Evolutionary conservation across 2,113 vertebrate genomes (phyloP), one percentile per base, ranked within the genome.

Genomic region (Xiphias gladius): DNA sequence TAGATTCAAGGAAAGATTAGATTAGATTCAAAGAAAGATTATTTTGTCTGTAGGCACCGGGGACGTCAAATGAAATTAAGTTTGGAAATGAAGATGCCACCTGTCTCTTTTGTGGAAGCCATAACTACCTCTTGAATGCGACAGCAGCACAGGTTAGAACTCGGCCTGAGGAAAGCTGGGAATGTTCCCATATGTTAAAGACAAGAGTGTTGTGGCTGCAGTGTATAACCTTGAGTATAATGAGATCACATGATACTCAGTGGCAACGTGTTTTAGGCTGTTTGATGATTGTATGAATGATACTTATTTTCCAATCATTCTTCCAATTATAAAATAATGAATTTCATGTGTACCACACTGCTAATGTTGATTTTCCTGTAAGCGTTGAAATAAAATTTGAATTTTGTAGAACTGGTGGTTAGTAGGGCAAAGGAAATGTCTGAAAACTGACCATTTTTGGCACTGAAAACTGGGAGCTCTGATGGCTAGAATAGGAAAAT

Each of bases 161-260:
- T 12, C 66, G 62, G 73, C 67, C 43, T 7, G 9, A n/a, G 79
- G 67, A 86, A 86, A 83, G 89, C 89, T 92, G 89, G 55, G 79
- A 88, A 90, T 87, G 58, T 89, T 55, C 67, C 32, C 58, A 71
- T 59, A 78, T 74, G 72, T 77, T 75, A 57, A 35, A 88, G 72
- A 76, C 35, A 20, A 79, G 71, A 48, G 65, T 88, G n/a, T 85
- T 90, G 82, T 88, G 76, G 48, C 85, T 86, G 72, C 46, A 61
- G 41, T n/a, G n/a, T 41, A 5, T 43, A 71, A 72, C 62, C 73
- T 61, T 63, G 30, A 74, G 4, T 32, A 39, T 67, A 58, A 84
- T 70, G 14, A 62, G 66, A 84, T 81, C 59, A n/a, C 46, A 59
- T 61, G 32, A 26, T 65, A 11, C 10, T 66, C 32, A 43, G 61